Evolutionary conservation across 2,113 vertebrate genomes (phyloP).

Genomic region (Myodes glareolus): DNA sequence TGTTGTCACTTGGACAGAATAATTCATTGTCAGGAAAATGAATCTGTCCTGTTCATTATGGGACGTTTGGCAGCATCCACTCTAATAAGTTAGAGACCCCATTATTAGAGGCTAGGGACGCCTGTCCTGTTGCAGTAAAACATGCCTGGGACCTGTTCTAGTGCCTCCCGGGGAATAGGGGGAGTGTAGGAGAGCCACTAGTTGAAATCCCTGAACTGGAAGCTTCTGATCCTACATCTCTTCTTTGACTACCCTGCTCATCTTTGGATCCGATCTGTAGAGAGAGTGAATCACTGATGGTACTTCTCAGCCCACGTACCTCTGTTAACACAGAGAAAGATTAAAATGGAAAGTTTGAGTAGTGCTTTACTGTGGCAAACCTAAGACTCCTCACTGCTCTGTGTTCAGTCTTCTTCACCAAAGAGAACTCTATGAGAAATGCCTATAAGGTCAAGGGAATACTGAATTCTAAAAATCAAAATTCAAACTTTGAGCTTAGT

Average conservation of each 20-base stretch:
- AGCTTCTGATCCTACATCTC: background rate
- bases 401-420: background rate
- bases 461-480: background rate
- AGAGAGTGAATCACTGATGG: background rate
- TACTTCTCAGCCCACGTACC: background rate
- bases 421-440: background rate
- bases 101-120: background rate
- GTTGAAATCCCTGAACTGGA: background rate
- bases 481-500: background rate
- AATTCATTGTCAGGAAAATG: background rate
- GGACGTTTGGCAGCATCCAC: background rate
- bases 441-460: background rate
- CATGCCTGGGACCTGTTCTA: background rate
- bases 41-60: background rate
- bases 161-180: no score
- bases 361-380: background rate
- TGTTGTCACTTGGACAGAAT: background rate
- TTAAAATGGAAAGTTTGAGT: background rate
- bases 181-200: background rate
- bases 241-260: background rate
- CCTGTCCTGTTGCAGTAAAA: background rate
- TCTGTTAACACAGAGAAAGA: background rate
- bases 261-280: background rate
- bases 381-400: background rate
- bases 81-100: no score